Conservation (phyloP, 1,140 invertebrate species). For the Physella acuta region DNA sequence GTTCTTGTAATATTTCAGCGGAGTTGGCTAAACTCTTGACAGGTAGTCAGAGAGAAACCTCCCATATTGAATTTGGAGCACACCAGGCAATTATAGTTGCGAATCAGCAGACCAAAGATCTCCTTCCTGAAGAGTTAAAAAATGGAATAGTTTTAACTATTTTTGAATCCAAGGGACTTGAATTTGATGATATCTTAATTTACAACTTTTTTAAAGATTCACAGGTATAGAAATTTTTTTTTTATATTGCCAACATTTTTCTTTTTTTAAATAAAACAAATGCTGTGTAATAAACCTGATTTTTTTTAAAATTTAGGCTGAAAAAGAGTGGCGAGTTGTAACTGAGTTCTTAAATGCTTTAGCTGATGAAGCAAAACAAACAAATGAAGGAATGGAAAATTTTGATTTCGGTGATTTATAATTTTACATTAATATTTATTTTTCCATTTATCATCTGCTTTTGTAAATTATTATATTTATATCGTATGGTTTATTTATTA, state of each 20-base stretch:
- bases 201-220: slow-evolving; percentile 57
- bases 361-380: slow-evolving; percentile 9
- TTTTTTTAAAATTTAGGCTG: slow-evolving; percentile 40
- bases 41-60: slow-evolving; percentile 46
- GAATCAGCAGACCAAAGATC: slow-evolving; percentile 41
- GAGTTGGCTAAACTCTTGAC: slow-evolving; percentile 33
- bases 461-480: no score
- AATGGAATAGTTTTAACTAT: slow-evolving; percentile 48
- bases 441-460: no score
- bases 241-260: no score
- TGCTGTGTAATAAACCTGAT: no score
- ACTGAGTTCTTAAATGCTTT: slow-evolving; percentile 43
- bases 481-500: no score
- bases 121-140: slow-evolving; percentile 40
- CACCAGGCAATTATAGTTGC: slow-evolving; percentile 53
- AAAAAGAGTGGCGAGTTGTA: slow-evolving; percentile 51
- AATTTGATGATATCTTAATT: slow-evolving; percentile 53
- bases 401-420: slow-evolving; percentile 38
- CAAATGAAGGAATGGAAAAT: slow-evolving; percentile 28
- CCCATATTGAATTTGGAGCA: slow-evolving; percentile 55
- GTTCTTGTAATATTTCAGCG: no score
- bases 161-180: slow-evolving; percentile 52
- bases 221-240: slow-evolving; percentile 38
- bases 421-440: no score
- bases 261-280: no score